These are phyloP conservation scores for Porites lutea DNA, from an alignment of 64 coral and sea anemone species.

Conservation along the genomic window DNA sequence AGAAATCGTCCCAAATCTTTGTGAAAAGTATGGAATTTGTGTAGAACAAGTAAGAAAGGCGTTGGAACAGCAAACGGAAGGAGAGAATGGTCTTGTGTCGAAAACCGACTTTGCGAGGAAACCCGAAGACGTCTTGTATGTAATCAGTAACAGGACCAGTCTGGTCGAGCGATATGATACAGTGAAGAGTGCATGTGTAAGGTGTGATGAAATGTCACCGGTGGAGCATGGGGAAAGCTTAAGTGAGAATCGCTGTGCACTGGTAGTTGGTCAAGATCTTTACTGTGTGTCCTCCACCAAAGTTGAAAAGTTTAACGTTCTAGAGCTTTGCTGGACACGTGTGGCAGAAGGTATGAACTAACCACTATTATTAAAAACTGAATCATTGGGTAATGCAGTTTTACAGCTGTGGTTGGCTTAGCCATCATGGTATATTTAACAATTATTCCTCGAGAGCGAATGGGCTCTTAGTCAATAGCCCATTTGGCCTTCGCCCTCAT, in stretches of 20 bases:
- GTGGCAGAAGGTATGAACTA: conserved; percentile 68
- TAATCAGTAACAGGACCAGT: conserved; percentile 75
- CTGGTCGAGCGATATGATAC: conserved; percentile 81
- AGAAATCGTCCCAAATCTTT: conserved; percentile 65
- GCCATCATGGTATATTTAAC: no score
- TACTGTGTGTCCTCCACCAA: conserved; percentile 50
- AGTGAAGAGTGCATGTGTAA: conserved; percentile 68
- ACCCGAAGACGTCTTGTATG: conserved; percentile 66
- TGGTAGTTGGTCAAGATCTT: conserved; percentile 63
- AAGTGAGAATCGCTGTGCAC: conserved; percentile 70
- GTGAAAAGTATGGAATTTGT: conserved; percentile 60
- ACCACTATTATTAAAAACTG: no score
- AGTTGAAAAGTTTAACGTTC: conserved; percentile 70
- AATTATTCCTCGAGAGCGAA: no score
- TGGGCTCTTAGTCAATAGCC: no score
- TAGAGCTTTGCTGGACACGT: conserved; percentile 69
- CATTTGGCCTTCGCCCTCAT: no score
- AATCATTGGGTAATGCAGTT: not conserved
- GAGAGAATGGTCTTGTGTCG: conserved; percentile 31
- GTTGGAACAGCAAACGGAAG: conserved; percentile 43
- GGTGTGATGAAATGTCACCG: conserved; percentile 58
- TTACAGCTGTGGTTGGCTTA: no score
- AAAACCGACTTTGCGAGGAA: conserved; percentile 56
- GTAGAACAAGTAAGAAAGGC: conserved; percentile 54
- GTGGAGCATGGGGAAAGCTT: conserved; percentile 57